Evolutionary conservation across 2,888 invertebrate species (phyloP), one percentile per base, ranked within the genome.

Genomic region (Dasysyrphus albostriatus): DNA sequence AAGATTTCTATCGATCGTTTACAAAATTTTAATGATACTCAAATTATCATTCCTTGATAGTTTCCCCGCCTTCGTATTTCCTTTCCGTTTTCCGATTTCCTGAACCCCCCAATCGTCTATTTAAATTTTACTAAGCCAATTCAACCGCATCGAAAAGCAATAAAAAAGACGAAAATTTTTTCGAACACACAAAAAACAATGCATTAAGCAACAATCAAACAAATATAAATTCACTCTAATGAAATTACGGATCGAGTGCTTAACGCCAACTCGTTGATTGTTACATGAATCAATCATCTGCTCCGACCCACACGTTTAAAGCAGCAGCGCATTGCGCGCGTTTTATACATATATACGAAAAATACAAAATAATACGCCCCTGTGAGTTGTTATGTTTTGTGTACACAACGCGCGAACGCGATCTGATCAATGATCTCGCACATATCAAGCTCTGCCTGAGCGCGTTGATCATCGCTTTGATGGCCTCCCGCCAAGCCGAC

Each of bases 201-300:
- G 81, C 80, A 77, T 87, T 79, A 82, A 83, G 79, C 88, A 88
- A 83, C 88, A 88, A 83, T 76, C 80, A 80, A 76, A 83, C 78
- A 80, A 80, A 83, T 83, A 88, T 77, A 75, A 83, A 80, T 69
- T 76, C 76, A 59, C 69, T 76, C 83, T 83, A 88, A 83, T 76
- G 80, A 88, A 84, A 84, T 83, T 83, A 88, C 78, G 82, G 75
- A 82, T 72, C 78, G 87, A 75, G 82, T 83, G 82, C 82, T 87
- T 82, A 82, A 87, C 87, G 87, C 87, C 87, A 87, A 87, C 87
- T 87, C 87, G 69, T 65, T 69, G 74, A 79, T 87, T 63, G 87
- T 87, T 87, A 82, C 87, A 87, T 87, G 87, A 87, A 87, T 87
- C 87, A 87, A 87, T 87, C 87, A 87, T 87, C 87, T 87, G 87